Base-by-base conservation (phyloP, 1,140 invertebrate genomes). In the Papilio polyxenes region DNA sequence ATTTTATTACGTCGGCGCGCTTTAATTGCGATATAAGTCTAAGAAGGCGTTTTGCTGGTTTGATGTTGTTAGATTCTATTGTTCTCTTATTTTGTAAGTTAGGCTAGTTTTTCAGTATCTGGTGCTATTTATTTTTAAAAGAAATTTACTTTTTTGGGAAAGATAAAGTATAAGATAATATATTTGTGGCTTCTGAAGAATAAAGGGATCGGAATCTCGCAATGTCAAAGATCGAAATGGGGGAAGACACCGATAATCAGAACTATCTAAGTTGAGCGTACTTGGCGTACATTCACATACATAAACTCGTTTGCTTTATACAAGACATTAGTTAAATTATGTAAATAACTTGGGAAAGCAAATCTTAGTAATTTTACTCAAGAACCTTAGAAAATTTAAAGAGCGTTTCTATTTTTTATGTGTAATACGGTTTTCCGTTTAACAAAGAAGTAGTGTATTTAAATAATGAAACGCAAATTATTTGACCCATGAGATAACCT, bases 21-120 rank as follows among this genome's bases (percentile, higher is more conserved):
- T 77, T 77, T 77, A 77, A 77, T 77, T 77, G 75, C 56, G 49
- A 76, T 76, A 53, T 77, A 53, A 76, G 75, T 53, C 75, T 53
- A 76, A 51, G 48, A 77, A 77, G 49, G 53, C 75, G n/a, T 56
- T 53, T 37, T 77, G 23, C 11, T 48, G 49, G 37, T 44, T 75
- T 49, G 44, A 20, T 77, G 13, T 77, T 77, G 53, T 72, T 72
- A 72, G 65, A 72, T 72, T 37, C 31, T 72, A 72, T 72, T 72
- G 65, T 72, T 72, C 65, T 72, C 11, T 40, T 72, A 72, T 17
- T 72, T 37, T 15, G 7, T 65, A 11, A 65, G 23, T 65, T 23
- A 77, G 49, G 31, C 10, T 15, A 37, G 11, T 37, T 20, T 72
- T 37, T 72, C n/a, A n/a, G 44, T 44, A 76, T 76, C 20, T 76